Conservation (phyloP, 2,797 vertebrate species). For the Steatocranus sp. region DNA sequence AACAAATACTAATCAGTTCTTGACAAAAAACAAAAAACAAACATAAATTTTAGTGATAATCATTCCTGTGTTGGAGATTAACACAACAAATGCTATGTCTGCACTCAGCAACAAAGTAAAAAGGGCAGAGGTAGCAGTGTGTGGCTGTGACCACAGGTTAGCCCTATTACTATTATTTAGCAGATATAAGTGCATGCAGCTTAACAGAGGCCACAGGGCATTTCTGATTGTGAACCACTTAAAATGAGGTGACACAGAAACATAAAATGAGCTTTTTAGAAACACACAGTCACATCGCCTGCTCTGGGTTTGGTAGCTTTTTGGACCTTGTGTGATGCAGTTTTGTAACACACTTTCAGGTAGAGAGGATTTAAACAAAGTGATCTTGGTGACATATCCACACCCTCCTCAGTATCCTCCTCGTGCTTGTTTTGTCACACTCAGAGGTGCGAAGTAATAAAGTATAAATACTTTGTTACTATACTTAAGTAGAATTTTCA, state of each 20-base stretch:
- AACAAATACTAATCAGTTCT: not conserved
- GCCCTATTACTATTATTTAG: slow-evolving; percentile 16
- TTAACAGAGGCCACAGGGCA: not conserved
- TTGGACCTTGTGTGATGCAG: not conserved
- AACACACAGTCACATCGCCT: not conserved
- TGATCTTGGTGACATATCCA: not conserved
- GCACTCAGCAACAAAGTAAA: not conserved
- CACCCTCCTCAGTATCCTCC: not conserved
- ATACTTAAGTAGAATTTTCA: not conserved
- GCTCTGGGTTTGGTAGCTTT: not conserved
- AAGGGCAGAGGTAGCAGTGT: not conserved
- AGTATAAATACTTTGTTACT: not conserved
- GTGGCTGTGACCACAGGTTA: not conserved
- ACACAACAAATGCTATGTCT: not conserved
- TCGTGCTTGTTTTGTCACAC: not conserved
- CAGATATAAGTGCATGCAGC: not conserved
- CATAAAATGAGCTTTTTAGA: not conserved
- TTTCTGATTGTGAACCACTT: not conserved
- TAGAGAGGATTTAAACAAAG: not conserved
- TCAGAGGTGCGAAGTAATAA: not conserved
- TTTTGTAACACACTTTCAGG: not conserved
- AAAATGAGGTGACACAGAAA: not conserved
- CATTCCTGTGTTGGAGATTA: not conserved
- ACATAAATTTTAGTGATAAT: not conserved
- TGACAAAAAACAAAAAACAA: not conserved